phyloP scores from a whole-genome alignment of 2,113 vertebrate species.

The Pedetes capensis region DNA sequence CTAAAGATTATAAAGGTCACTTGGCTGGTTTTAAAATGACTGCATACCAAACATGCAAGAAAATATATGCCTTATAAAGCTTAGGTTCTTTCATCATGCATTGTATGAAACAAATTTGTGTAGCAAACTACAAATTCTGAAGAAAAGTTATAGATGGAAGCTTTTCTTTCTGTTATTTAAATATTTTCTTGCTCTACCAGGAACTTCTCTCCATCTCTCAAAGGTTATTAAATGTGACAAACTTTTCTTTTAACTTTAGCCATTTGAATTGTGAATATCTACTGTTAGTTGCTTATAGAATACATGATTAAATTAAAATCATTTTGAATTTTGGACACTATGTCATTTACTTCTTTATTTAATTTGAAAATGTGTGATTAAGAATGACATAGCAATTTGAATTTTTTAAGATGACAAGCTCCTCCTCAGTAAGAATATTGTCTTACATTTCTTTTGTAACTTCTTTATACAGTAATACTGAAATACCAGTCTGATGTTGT shows the following conservation, averaged over 20 bases:
- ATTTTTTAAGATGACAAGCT: not conserved
- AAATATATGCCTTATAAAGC: constrained; percentile 37
- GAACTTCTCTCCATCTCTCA: not conserved
- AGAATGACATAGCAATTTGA: not conserved
- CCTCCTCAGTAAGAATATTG: not conserved
- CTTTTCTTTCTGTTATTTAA: not conserved
- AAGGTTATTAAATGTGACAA: not conserved
- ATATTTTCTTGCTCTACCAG: not conserved
- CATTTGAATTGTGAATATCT: not conserved
- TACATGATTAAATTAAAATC: not conserved
- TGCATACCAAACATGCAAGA: constrained; percentile 39
- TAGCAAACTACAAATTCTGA: not conserved
- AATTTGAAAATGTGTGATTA: not conserved
- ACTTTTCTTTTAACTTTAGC: constrained; percentile 40
- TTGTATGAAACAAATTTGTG: not conserved
- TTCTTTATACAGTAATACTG: not conserved
- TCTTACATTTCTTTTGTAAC: not conserved
- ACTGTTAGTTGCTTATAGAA: constrained; percentile 6
- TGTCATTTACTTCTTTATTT: not conserved
- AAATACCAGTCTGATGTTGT: not conserved
- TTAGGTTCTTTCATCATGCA: not conserved
- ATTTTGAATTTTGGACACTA: not conserved
- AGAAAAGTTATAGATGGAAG: not conserved
- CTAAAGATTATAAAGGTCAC: constrained; percentile 24
- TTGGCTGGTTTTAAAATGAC: constrained; percentile 63